Percentiles rank a stretch among this genome's conserved stretches.
These are phyloP conservation scores for Tigriopus californicus DNA, from an alignment of 2,888 invertebrate species.

Conservation along the genomic window DNA sequence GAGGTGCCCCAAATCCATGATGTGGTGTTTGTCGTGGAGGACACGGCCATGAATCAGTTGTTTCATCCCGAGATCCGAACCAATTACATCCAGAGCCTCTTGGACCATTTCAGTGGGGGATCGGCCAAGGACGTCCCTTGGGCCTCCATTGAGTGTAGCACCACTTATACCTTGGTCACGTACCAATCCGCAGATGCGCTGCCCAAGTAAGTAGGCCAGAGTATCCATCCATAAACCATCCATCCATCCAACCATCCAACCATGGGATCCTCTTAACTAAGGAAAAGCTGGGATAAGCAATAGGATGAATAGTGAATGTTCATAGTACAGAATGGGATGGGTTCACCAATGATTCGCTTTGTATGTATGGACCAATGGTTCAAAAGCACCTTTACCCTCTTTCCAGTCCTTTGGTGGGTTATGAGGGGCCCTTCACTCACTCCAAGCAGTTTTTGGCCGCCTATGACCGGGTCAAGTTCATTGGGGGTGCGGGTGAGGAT, in stretches of 20 bases:
- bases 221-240: no score
- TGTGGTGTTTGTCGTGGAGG: constrained; percentile 77
- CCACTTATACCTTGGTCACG: background rate
- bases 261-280: no score
- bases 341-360: no score
- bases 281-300: no score
- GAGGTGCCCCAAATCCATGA: constrained; percentile 37
- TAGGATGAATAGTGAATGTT: no score
- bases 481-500: constrained; percentile 74
- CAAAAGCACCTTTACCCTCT: no score
- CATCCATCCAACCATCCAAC: no score
- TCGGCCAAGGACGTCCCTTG: background rate
- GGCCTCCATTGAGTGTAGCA: background rate
- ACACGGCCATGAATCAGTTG: constrained; percentile 74
- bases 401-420: background rate
- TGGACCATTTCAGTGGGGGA: constrained; percentile 42
- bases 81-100: constrained; percentile 69
- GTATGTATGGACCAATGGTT: no score
- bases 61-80: constrained; percentile 73
- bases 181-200: background rate
- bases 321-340: no score
- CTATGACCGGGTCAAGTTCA: constrained; percentile 33
- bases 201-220: background rate
- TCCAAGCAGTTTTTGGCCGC: background rate
- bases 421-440: constrained; percentile 1